Percentiles rank a stretch among this genome's conserved stretches.
These are phyloP conservation scores for Acipenser ruthenus DNA, from an alignment of 2,797 vertebrate species.

Conservation along the genomic window DNA sequence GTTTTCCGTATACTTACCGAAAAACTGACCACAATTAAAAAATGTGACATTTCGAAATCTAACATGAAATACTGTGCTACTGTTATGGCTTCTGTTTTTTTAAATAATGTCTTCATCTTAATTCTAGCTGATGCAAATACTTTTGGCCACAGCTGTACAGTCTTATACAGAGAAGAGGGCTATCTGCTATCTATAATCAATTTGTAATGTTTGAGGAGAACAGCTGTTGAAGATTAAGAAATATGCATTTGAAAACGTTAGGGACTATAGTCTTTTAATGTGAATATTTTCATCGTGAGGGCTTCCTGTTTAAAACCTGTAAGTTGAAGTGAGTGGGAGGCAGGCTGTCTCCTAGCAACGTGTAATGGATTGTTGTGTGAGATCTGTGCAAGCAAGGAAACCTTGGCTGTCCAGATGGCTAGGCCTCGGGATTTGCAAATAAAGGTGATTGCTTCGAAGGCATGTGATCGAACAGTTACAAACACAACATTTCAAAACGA, in stretches of 20 bases:
- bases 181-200: background rate
- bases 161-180: background rate
- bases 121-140: too few relatives aligned
- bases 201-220: background rate
- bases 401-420: background rate
- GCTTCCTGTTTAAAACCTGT: conserved; percentile 1
- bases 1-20: too few relatives aligned
- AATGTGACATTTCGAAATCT: too few relatives aligned
- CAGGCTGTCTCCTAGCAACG: conserved; percentile 69
- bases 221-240: background rate
- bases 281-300: background rate
- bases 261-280: background rate
- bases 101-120: too few relatives aligned
- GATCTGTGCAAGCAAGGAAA: conserved; percentile 5
- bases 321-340: conserved; percentile 22
- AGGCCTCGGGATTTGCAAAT: background rate
- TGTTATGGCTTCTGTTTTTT: too few relatives aligned
- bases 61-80: too few relatives aligned
- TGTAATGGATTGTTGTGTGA: conserved; percentile 45
- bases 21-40: too few relatives aligned
- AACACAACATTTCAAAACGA: background rate
- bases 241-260: too few relatives aligned
- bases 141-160: too few relatives aligned
- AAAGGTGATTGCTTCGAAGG: background rate
- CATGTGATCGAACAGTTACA: background rate